A percentile compares a stretch with the other conserved stretches of the same genome.
Evolutionary conservation across 2,888 invertebrate species (phyloP).

Genomic region (Aradus depressus): DNA sequence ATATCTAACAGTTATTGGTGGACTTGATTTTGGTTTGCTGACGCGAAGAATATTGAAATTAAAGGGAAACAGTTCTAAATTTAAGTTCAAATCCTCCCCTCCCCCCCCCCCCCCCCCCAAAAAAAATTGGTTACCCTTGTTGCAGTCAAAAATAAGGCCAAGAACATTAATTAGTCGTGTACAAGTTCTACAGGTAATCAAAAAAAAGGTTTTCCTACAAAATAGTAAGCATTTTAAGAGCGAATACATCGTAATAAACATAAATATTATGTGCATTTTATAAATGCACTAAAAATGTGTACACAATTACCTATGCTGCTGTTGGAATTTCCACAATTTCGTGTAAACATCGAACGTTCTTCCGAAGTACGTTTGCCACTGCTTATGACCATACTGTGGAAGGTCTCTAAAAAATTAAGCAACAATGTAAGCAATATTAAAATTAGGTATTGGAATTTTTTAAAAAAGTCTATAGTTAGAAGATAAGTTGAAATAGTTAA

Average conservation of each 20-base stretch:
- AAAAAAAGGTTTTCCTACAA: constrained; percentile 1
- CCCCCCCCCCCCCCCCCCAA: too few relatives aligned
- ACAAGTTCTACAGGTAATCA: neutral
- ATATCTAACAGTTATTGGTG: too few relatives aligned
- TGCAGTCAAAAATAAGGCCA: too few relatives aligned
- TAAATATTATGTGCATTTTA: neutral
- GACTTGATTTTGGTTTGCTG: too few relatives aligned
- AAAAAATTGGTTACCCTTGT: too few relatives aligned
- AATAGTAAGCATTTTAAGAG: neutral
- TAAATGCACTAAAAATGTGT: neutral
- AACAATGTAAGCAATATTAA: neutral
- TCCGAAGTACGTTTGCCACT: constrained; percentile 96
- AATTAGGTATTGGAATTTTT: too few relatives aligned
- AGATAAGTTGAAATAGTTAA: too few relatives aligned
- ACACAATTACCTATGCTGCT: constrained; percentile 65
- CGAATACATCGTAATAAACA: neutral
- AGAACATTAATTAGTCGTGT: too few relatives aligned
- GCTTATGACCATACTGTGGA: constrained; percentile 93
- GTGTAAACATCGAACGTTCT: constrained; percentile 95
- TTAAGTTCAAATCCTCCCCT: too few relatives aligned
- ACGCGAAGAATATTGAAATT: too few relatives aligned
- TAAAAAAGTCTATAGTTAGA: too few relatives aligned
- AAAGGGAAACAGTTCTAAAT: too few relatives aligned
- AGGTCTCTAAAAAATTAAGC: constrained; percentile 60
- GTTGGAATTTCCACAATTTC: constrained; percentile 96